Evolutionary conservation across 2,113 vertebrate species (phyloP).

Genomic region (Thalassarche chlororhynchos): DNA sequence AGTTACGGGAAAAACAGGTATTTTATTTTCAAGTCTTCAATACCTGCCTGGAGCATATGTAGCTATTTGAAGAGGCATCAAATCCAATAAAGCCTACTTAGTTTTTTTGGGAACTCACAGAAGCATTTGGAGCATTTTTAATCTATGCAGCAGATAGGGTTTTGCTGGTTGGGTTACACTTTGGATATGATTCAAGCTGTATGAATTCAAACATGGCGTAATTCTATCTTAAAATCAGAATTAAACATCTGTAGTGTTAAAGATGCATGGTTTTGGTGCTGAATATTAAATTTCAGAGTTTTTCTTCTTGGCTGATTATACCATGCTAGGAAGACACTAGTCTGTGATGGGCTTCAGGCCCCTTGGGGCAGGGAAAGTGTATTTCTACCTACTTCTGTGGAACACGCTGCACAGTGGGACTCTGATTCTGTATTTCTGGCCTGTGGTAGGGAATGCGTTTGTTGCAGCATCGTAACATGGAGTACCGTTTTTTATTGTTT

Average conservation of each 20-base stretch:
- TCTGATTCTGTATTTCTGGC: background rate
- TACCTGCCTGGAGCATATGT: background rate
- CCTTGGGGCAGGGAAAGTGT: background rate
- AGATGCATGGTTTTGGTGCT: accelerated
- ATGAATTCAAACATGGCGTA: background rate
- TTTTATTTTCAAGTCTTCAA: background rate
- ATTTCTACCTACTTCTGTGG: background rate
- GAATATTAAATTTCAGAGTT: background rate
- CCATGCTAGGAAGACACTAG: background rate
- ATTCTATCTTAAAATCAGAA: background rate
- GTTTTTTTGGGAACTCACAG: background rate
- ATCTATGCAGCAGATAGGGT: background rate
- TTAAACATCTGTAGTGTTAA: background rate
- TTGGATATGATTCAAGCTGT: background rate
- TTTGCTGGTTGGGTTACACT: background rate
- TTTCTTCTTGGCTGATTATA: background rate
- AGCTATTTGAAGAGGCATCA: background rate
- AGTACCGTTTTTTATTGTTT: background rate
- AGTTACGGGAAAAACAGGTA: background rate
- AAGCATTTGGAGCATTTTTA: background rate
- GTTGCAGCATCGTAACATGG: background rate
- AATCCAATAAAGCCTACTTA: background rate
- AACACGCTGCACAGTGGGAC: background rate
- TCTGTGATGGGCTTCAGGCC: background rate
- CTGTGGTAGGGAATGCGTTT: background rate